Evolutionary conservation across 2,888 invertebrate species (phyloP), one percentile per base, ranked within the genome.

Genomic region (Drepanosiphum platanoidis): DNA sequence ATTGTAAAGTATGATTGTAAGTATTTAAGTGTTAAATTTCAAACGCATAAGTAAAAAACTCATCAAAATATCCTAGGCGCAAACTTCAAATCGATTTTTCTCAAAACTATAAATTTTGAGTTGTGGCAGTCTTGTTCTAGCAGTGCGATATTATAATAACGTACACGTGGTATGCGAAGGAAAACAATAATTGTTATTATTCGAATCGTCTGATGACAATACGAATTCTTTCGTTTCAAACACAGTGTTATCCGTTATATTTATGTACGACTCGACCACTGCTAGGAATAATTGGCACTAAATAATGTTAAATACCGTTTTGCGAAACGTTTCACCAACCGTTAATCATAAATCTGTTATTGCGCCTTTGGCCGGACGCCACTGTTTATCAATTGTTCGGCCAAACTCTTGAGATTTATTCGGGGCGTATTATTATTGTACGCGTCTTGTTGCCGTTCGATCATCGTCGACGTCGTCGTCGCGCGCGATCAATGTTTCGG

Each of bases 291-390:
- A 64, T 82, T 82, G 82, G 82, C 82, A 82, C 64, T 82, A 82
- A 74, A 74, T 27, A 64, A 18, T 32, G 22, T n/a, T 22, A 71
- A 74, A 81, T 42, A 70, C 70, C 9, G 46, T 64, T 66, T 66
- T 39, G 11, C 32, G n/a, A 30, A 58, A 70, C 34, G 11, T 30
- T 66, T 18, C 15, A 18, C 46, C 46, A 27, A n/a, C 61, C 66
- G 46, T 82, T 83, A 66, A 74, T 74, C 74, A 83, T 83, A 75
- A 75, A 83, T 83, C 66, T 34, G 64, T 42, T 42, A 61, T 83
- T 66, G 46, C 8, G 66, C 8, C 46, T 32, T 83, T 83, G 83
- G 83, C 83, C 66, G 18, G 30, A 66, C 83, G 83, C 83, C 74
- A 80, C 32, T 52, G 52, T 22, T 34, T 66, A 61, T 75, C 52